Percentiles rank a stretch among this genome's conserved stretches.
Conservation (phyloP, 2,113 vertebrate species). For the Willisornis vidua region DNA sequence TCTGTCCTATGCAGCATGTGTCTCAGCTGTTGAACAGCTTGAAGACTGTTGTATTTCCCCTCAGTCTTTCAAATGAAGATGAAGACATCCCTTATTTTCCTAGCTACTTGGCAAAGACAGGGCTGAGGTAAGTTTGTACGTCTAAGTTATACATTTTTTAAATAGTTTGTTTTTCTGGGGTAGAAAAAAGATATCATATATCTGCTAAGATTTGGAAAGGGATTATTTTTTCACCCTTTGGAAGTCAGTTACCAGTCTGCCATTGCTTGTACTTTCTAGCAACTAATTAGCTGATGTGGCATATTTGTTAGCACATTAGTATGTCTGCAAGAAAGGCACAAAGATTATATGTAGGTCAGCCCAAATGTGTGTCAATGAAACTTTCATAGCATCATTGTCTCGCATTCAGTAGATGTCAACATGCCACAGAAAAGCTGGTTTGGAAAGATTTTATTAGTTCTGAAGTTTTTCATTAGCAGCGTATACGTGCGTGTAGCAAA, state of each 20-base stretch:
- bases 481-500: background rate
- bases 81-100: background rate
- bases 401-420: background rate
- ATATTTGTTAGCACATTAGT: background rate
- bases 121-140: background rate
- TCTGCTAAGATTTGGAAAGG: background rate
- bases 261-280: background rate
- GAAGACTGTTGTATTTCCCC: background rate
- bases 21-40: background rate
- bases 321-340: background rate
- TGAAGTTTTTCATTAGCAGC: constrained; percentile 39
- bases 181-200: background rate
- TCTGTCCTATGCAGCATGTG: background rate
- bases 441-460: constrained; percentile 28
- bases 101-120: background rate
- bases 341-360: constrained; percentile 46
- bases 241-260: background rate
- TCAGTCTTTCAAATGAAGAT: background rate
- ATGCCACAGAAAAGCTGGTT: background rate
- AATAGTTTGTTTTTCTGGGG: background rate
- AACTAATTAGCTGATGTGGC: background rate
- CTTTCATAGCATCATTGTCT: constrained; percentile 37
- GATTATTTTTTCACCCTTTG: background rate
- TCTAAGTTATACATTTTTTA: background rate
- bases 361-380: constrained; percentile 48